Base-by-base conservation (phyloP, 2,888 invertebrate species). In the Morinoia aosen region DNA sequence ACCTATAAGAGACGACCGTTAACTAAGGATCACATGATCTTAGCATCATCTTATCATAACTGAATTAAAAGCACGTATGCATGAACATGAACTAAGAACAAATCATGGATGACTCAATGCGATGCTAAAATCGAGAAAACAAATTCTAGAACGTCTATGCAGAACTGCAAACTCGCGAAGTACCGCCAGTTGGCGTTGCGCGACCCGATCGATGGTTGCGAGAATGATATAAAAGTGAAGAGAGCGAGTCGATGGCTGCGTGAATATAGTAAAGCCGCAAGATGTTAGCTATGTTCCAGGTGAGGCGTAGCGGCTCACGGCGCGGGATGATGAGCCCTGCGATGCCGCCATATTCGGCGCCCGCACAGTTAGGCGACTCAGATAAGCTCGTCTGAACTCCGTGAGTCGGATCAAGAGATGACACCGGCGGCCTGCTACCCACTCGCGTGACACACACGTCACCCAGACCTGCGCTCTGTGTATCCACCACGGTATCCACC, bases 341-440 rank as follows among this genome's bases (percentile, higher is more conserved):
- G 76, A 76, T 76, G 76, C 25, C 33, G 76, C 76, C 76, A 33
- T 76, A 76, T 76, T 33, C 76, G 76, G 76, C 12, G 25, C 76
- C 76, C 76, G 33, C 7, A 76, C 76, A 76, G 76, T 76, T 76
- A 76, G 25, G 25, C 33, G 19, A 33, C 33, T 19, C 76, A 76
- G 76, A 76, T 76, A 76, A 76, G 76, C 76, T 33, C 10, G 76
- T 76, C 76, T 16, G 25, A 76, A 76, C 76, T 61, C 25, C 76
- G 76, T 76, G 76, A 76, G 76, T 76, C 25, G 76, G 76, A 76
- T 76, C 76, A 33, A 76, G 76, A 76, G 76, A 76, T 76, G 76
- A 76, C 76, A 76, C 76, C 33, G 76, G 76, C 25, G 76, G 16
- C 25, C 76, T 33, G 33, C 76, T 33, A 25, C 76, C 76, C 76